Conservation (phyloP, 2,113 vertebrate genomes). For the Scalopus aquaticus region DNA sequence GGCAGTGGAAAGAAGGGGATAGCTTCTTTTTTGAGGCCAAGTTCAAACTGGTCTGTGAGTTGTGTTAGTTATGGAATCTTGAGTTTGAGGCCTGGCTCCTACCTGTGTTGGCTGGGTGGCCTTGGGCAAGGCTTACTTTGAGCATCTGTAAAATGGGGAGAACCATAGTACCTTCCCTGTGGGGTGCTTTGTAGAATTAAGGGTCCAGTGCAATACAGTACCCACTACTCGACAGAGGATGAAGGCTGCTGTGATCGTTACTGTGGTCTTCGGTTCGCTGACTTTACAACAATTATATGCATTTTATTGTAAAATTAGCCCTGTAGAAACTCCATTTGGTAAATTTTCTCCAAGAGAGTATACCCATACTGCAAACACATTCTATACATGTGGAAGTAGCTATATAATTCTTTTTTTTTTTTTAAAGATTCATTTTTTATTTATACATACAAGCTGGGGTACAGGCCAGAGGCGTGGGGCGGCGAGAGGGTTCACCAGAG, state of each 20-base stretch:
- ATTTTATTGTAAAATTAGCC: conserved; percentile 6
- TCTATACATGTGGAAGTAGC: background rate
- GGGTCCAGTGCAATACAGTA: accelerated
- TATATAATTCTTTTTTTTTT: background rate
- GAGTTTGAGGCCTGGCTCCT: background rate
- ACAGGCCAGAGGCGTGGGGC: too few species aligned
- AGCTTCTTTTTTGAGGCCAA: background rate
- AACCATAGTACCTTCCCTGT: background rate
- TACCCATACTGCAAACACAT: background rate
- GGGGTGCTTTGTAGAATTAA: background rate
- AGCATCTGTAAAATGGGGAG: background rate
- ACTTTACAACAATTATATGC: background rate
- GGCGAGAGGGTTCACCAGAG: too few species aligned
- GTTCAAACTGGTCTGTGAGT: background rate
- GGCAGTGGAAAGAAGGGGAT: background rate
- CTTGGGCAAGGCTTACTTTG: background rate
- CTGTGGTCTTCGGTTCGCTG: background rate
- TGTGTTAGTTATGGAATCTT: background rate
- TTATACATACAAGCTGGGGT: too few species aligned
- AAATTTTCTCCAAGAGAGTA: background rate
- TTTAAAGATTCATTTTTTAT: too few species aligned
- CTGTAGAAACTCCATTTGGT: background rate
- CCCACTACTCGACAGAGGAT: background rate
- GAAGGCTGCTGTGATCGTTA: background rate
- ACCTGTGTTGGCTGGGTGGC: background rate